Percentiles rank a stretch among this genome's conserved stretches.
phyloP scores from a whole-genome alignment of 2,113 vertebrate species.

The Tapirus terrestris region DNA sequence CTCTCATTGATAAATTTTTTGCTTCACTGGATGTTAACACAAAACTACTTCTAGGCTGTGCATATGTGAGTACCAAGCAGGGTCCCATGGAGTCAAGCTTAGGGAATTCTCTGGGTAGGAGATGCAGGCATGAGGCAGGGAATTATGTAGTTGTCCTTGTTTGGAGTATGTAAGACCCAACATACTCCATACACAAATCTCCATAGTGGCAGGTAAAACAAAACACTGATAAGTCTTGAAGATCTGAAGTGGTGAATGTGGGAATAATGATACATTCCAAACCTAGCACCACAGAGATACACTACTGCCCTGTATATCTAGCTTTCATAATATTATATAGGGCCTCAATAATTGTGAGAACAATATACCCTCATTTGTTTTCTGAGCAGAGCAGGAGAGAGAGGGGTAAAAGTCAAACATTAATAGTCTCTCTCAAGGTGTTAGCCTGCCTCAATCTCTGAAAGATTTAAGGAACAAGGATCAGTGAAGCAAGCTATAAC shows the following conservation, averaged over 20 bases:
- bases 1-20: not conserved
- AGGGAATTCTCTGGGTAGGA: not conserved
- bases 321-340: not conserved
- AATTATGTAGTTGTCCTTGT: not conserved
- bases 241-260: not conserved
- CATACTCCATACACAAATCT: not conserved
- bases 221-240: not conserved
- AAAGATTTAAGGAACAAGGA: not conserved
- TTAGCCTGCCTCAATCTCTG: not conserved
- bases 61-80: not conserved
- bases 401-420: not conserved
- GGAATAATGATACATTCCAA: not conserved
- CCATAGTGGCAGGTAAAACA: not conserved
- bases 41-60: not conserved
- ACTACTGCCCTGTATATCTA: not conserved
- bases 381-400: not conserved
- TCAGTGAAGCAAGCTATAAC: not conserved
- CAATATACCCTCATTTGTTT: not conserved
- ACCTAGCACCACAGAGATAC: not conserved
- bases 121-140: not conserved
- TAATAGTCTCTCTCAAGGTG: not conserved
- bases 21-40: not conserved
- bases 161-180: not conserved
- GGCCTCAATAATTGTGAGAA: not conserved
- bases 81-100: not conserved